Conservation (phyloP, 2,113 vertebrate species). For the Lepus americanus region DNA sequence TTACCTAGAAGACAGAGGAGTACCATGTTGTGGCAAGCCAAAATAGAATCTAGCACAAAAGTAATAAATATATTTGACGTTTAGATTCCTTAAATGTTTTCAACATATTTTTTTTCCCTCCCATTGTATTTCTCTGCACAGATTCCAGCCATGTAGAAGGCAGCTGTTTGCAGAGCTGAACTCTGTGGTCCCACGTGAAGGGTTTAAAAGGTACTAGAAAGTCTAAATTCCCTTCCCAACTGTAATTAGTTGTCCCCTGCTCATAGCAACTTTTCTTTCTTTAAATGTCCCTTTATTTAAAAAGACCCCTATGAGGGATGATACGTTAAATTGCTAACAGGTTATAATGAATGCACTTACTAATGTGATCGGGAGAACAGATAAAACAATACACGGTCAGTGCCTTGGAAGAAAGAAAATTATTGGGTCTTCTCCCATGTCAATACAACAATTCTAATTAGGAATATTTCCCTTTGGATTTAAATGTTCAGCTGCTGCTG, state of each 20-base stretch:
- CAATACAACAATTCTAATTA: background rate
- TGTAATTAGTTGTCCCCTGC: background rate
- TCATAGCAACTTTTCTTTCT: constrained; percentile 26
- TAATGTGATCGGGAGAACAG: background rate
- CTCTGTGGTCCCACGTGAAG: background rate
- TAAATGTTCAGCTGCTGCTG: background rate
- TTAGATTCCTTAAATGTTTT: constrained; percentile 5
- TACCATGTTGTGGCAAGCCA: background rate
- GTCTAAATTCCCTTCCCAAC: background rate
- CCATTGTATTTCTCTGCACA: background rate
- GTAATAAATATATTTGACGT: background rate
- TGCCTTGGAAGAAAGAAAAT: background rate
- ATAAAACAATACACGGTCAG: background rate
- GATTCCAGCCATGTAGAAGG: constrained; percentile 15
- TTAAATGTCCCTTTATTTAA: constrained; percentile 25
- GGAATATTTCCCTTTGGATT: background rate
- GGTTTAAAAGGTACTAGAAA: background rate
- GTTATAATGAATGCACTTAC: background rate
- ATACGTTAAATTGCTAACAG: background rate
- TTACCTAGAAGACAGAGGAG: background rate
- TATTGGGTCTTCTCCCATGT: background rate
- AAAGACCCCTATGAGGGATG: background rate
- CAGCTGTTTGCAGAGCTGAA: background rate
- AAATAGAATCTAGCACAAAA: background rate
- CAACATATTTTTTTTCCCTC: background rate